Base-by-base conservation (phyloP, 2,888 invertebrate genomes). In the Nemapogon koenigi region DNA sequence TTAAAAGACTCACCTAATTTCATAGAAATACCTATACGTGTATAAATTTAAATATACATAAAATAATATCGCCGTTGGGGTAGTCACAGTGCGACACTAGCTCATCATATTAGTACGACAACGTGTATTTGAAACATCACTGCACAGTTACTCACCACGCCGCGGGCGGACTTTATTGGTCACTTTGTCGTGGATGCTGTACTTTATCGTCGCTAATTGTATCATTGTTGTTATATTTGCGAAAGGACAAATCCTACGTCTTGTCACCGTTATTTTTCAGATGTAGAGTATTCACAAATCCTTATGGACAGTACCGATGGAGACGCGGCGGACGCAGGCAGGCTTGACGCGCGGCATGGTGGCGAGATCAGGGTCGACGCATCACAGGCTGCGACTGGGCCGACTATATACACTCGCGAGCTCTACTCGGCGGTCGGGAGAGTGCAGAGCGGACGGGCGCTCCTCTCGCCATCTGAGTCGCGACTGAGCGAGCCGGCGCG, bases 181-280 rank as follows among this genome's bases (percentile, higher is more conserved):
- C 70, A 78, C 78, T 75, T 75, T 79, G 67, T 71, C 68, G 55
- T 71, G 82, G 66, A 83, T 83, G 76, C 81, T 81, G 72, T 80
- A 84, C 79, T 83, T 83, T 59, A 83, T 80, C 59, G 82, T 83
- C 65, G 83, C 83, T 78, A 83, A 82, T 75, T 81, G 81, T 79
- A 81, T 81, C 83, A 83, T 84, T 71, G 67, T 79, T 49, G 52
- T 13, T 35, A 35, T 35, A 15, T 4, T 16, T 35, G 25, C 25
- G 25, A 36, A 36, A 25, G 26, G 16, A 16, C 15, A 26, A 22
- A 27, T 27, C 16, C 35, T 31, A 31, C 17, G 16, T 16, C 14
- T n/a, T 43, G 53, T 51, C 57, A 59, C 59, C 53, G 50, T 43
- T 44, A 25, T 44, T 47, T 51, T 55, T 53, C 19, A 19, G n/a